A percentile compares a stretch with the other conserved stretches of the same genome.
phyloP scores from a whole-genome alignment of 2,797 vertebrate genomes.

The Acipenser ruthenus region DNA sequence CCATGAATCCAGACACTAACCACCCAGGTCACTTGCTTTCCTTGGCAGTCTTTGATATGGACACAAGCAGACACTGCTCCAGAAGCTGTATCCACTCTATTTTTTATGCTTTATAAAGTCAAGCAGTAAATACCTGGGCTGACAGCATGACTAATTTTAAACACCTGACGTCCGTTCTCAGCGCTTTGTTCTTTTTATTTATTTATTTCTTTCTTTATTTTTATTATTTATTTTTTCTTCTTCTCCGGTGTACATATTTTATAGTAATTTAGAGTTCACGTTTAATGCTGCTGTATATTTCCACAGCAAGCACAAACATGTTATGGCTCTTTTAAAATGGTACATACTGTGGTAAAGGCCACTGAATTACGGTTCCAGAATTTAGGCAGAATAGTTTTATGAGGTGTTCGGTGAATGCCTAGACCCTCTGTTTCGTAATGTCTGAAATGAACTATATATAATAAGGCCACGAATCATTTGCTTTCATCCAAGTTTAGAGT shows the following conservation, averaged over 20 bases:
- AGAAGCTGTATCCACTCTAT: not conserved
- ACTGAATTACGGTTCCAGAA: too few species aligned
- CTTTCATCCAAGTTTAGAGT: too few species aligned
- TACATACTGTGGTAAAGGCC: too few species aligned
- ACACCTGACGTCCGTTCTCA: constrained; percentile 3
- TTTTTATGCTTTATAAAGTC: not conserved
- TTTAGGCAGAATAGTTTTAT: too few species aligned
- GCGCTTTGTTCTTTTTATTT: not conserved
- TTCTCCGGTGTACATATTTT: not conserved
- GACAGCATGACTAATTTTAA: constrained; percentile 1
- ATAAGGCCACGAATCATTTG: too few species aligned
- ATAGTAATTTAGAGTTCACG: not conserved
- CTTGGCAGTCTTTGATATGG: not conserved
- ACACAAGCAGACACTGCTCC: not conserved
- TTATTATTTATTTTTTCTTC: constrained; percentile 9
- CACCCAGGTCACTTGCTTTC: too few species aligned
- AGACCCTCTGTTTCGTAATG: too few species aligned
- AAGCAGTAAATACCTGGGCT: not conserved
- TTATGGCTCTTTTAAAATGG: not conserved
- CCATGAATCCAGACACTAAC: too few species aligned
- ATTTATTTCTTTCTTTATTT: not conserved
- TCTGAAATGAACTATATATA: too few species aligned
- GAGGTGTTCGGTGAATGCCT: too few species aligned
- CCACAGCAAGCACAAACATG: too few species aligned
- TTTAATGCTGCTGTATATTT: not conserved